These are phyloP conservation scores for Pygoscelis adeliae DNA, from an alignment of 2,113 vertebrate genomes.

Conservation along the genomic window DNA sequence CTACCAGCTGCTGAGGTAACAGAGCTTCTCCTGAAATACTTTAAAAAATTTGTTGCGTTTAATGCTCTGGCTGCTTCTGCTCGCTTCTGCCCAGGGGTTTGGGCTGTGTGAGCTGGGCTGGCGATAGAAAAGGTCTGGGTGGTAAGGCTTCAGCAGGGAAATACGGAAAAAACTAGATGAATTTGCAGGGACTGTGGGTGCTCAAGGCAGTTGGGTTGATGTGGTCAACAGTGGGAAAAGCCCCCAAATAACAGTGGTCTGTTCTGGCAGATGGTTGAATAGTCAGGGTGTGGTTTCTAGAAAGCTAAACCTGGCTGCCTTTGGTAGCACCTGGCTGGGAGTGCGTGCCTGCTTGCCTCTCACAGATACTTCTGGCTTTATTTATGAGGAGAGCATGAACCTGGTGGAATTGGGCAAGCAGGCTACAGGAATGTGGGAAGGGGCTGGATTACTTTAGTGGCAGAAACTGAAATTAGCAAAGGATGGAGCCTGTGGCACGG, in stretches of 20 bases:
- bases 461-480: background rate
- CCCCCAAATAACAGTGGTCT: background rate
- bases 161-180: background rate
- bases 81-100: accelerated
- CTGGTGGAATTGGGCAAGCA: background rate
- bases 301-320: background rate
- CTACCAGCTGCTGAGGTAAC: accelerated
- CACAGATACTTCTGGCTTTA: background rate
- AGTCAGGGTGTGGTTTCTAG: background rate
- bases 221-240: background rate
- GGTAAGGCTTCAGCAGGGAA: background rate
- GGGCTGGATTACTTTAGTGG: accelerated
- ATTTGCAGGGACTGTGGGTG: accelerated
- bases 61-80: accelerated
- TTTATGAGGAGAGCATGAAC: background rate
- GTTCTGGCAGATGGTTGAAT: background rate
- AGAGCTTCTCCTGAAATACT: background rate
- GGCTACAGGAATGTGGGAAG: background rate
- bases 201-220: background rate
- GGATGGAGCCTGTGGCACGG: background rate
- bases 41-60: accelerated
- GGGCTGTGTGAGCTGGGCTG: accelerated
- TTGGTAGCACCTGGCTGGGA: background rate
- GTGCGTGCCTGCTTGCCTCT: background rate
- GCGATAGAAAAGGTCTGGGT: background rate